Evolutionary conservation across 23 tunicate species (phyloP), one percentile per base, ranked within the genome.

Genomic region (Trididemnum miniatum): DNA sequence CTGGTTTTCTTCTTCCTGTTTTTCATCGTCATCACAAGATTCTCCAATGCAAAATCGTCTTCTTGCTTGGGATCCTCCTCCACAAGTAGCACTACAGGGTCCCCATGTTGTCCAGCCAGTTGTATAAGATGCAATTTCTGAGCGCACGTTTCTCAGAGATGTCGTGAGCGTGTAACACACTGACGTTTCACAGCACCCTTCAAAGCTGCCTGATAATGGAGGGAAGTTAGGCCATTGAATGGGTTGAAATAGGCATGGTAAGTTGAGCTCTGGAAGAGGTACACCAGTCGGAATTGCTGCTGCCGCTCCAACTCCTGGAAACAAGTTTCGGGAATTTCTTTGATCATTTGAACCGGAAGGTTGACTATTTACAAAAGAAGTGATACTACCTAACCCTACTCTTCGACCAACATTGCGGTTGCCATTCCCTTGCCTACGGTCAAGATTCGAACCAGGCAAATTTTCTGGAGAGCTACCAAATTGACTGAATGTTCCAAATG

Each of bases 1-100:
- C 30, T 71, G 30, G 18, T 32, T 71, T 64, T 80, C 65, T 23
- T 0, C 38, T 64, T 80, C 65, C 26, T 5, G 33, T 38, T 23
- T 15, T 3, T 3, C 28, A 22, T 62, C n/a, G 23, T 62, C 67
- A 1, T 67, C 67, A 50, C 86, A 82, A 50, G n/a, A 2, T n/a
- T 51, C 69, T 20, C 67, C 62, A 31, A 82, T 54, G 62, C 86
- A 82, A 24, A 52, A 50, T 1, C 79, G 78, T 15, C 51, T 32
- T 27, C 86, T 50, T 5, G 24, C 74, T 59, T 62, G 73, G 20
- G 20, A 23, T 31, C 87, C 87, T 20, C 63, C 60, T 35, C 87
- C 86, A 44, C 86, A 82, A 33, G 79, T 65, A 37, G 29, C 44
- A n/a, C 79, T 65, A 73, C 87, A 84, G 2, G 79, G 71, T 35